Evolutionary conservation across 1,140 invertebrate genomes (phyloP).

Genomic region (Rhopalosiphum padi): DNA sequence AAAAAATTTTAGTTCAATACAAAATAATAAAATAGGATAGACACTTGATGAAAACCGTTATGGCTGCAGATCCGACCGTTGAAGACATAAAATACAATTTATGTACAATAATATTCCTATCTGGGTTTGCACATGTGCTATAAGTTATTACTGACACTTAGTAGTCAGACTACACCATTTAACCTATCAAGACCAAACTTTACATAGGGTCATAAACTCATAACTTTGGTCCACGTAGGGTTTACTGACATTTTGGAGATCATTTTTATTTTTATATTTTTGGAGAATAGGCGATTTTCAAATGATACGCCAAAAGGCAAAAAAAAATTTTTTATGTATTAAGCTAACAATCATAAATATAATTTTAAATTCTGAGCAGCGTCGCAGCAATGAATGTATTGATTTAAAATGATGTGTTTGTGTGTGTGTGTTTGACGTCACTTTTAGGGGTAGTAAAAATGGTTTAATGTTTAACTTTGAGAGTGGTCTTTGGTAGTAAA

Average conservation of each 20-base stretch:
- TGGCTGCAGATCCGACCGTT: neutral
- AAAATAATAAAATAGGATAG: neutral
- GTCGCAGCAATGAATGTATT: neutral
- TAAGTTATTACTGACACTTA: neutral
- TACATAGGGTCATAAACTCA: neutral
- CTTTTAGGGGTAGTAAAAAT: neutral
- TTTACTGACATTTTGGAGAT: neutral
- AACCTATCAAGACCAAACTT: constrained; percentile 15
- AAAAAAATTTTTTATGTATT: neutral
- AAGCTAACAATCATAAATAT: constrained; percentile 2
- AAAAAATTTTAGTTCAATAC: neutral
- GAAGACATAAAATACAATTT: neutral
- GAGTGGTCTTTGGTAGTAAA: neutral
- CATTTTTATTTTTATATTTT: neutral
- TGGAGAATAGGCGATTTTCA: neutral
- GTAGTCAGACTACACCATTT: constrained; percentile 13
- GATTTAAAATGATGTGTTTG: neutral
- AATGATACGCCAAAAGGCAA: neutral
- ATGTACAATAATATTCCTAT: constrained; percentile 19
- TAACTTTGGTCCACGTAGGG: neutral
- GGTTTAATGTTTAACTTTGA: neutral
- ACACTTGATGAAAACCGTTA: neutral
- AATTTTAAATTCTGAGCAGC: neutral
- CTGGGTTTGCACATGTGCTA: neutral
- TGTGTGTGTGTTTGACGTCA: neutral